phyloP scores from a whole-genome alignment of 2,113 vertebrate genomes.

The Macrotus californicus region DNA sequence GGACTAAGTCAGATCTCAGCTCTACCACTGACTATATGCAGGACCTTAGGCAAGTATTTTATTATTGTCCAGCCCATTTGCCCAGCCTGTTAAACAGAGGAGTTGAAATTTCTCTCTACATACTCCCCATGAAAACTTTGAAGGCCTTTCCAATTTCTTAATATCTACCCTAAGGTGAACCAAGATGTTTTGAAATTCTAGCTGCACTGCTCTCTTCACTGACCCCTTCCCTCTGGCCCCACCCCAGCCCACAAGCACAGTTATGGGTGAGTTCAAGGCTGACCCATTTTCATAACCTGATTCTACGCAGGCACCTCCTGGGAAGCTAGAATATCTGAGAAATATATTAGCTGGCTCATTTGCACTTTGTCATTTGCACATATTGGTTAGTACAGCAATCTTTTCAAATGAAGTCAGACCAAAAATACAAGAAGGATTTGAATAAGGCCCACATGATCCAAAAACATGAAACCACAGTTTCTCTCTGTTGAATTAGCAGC shows the following conservation, averaged over 20 bases:
- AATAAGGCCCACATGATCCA: background rate
- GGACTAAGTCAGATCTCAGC: background rate
- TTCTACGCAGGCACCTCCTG: background rate
- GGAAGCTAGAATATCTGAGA: background rate
- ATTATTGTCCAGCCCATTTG: background rate
- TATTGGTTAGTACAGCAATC: background rate
- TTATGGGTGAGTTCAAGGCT: background rate
- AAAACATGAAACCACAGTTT: background rate
- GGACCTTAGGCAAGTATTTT: background rate
- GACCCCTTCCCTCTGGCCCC: background rate
- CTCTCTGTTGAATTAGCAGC: background rate
- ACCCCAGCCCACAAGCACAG: too few relatives aligned
- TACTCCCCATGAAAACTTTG: background rate
- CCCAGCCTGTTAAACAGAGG: too few relatives aligned
- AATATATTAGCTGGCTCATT: background rate
- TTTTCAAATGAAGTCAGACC: background rate
- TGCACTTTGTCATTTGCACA: background rate
- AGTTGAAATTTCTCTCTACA: background rate
- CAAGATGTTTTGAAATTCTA: background rate
- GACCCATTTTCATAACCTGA: background rate
- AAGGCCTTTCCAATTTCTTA: background rate
- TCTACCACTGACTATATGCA: too few relatives aligned
- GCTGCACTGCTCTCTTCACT: background rate
- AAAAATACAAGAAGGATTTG: background rate
- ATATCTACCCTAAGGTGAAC: background rate